Percentiles rank a stretch among this genome's conserved stretches.
Evolutionary conservation across 2,797 vertebrate species (phyloP).

Genomic region (Parotocinclus haroldoi): DNA sequence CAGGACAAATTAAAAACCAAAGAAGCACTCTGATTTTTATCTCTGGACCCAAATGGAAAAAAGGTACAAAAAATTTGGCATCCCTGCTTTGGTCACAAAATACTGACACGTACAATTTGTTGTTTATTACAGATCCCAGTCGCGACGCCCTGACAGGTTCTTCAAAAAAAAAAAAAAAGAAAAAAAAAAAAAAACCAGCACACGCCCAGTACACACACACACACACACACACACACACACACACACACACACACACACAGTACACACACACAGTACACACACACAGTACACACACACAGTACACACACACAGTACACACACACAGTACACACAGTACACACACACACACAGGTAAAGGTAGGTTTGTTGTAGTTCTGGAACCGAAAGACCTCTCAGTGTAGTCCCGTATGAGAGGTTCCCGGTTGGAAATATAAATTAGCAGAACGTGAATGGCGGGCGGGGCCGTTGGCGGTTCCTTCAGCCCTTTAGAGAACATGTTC

Average conservation of each 20-base stretch:
- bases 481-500: slow-evolving; percentile 97
- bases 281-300: too few relatives aligned
- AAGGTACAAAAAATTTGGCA: slow-evolving; percentile 89
- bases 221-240: too few relatives aligned
- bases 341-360: slow-evolving; percentile 88
- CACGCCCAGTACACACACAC: too few relatives aligned
- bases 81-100: slow-evolving; percentile 99
- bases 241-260: too few relatives aligned
- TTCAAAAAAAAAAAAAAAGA: slow-evolving; percentile 44
- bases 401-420: slow-evolving; percentile 81
- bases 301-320: too few relatives aligned
- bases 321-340: too few relatives aligned
- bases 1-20: slow-evolving; percentile 17
- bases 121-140: slow-evolving; percentile 78
- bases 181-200: slow-evolving; percentile 10
- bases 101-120: slow-evolving; percentile 85
- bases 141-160: slow-evolving; percentile 63
- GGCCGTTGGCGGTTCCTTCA: slow-evolving; percentile 77
- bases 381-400: slow-evolving; percentile 86
- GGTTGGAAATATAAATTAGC: slow-evolving; percentile 84
- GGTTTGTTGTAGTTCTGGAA: slow-evolving; percentile 97
- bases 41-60: slow-evolving; percentile 57
- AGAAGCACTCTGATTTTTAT: slow-evolving; percentile 35
- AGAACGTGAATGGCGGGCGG: slow-evolving; percentile 70
- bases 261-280: too few relatives aligned